These are phyloP conservation scores for Trichoplusia ni DNA, from an alignment of 1,140 invertebrate species.

Conservation along the genomic window DNA sequence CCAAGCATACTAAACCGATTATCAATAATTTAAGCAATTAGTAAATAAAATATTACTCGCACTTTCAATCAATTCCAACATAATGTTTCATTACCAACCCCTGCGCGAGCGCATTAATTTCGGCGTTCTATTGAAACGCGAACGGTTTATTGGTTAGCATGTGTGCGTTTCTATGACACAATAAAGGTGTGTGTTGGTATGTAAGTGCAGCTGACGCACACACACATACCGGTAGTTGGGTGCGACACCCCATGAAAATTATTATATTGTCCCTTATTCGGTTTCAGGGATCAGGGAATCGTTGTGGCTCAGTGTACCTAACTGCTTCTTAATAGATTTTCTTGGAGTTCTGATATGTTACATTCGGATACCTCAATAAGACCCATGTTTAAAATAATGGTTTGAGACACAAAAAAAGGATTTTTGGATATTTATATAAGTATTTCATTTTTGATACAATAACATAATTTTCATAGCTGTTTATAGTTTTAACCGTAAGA, in stretches of 20 bases:
- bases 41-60: neutral
- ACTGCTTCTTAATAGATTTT: too few species aligned
- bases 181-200: conserved; percentile 27
- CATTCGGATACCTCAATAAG: too few species aligned
- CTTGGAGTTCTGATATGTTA: too few species aligned
- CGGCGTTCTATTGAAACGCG: conserved; percentile 52
- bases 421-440: too few species aligned
- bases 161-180: conserved; percentile 40
- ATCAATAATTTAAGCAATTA: too few species aligned
- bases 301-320: conserved; percentile 29
- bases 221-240: conserved; percentile 49
- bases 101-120: conserved; percentile 44
- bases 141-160: conserved; percentile 58
- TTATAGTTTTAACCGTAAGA: too few species aligned
- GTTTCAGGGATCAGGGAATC: conserved; percentile 33
- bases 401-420: too few species aligned
- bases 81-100: conserved; percentile 28
- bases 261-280: conserved; percentile 53
- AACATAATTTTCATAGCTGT: too few species aligned
- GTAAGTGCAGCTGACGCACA: conserved; percentile 32
- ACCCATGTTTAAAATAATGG: too few species aligned
- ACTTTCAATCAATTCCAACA: neutral
- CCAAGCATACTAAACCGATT: too few species aligned
- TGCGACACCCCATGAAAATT: conserved; percentile 68
- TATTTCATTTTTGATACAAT: too few species aligned